Percentiles rank a stretch among this genome's conserved stretches.
phyloP scores from a whole-genome alignment of 2,888 invertebrate genomes.

The Nymphalis polychloros region DNA sequence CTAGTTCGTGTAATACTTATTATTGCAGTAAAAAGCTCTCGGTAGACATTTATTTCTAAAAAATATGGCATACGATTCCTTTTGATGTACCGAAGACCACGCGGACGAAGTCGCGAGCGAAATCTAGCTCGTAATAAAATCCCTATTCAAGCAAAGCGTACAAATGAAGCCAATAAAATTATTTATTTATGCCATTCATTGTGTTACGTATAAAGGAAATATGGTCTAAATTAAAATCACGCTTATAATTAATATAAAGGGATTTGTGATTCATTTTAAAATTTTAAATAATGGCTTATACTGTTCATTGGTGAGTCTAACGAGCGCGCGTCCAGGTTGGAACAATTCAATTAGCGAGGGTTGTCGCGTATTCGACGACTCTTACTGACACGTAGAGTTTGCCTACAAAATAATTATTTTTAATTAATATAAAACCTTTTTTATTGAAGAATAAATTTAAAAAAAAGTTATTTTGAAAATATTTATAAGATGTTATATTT shows the following conservation, averaged over 20 bases:
- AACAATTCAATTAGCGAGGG: constrained; percentile 24
- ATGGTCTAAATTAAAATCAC: constrained; percentile 31
- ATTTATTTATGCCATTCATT: not conserved
- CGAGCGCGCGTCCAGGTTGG: constrained; percentile 20
- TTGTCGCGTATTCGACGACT: constrained; percentile 7
- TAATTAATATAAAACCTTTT: no score
- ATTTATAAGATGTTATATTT: no score
- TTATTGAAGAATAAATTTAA: no score
- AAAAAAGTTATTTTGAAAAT: no score
- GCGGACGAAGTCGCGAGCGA: not conserved
- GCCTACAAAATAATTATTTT: no score
- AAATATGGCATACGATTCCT: no score
- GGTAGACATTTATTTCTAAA: no score
- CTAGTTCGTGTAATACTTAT: no score
- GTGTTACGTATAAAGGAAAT: constrained; percentile 23
- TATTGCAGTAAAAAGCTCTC: no score
- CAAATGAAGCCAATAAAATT: constrained; percentile 3
- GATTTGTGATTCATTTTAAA: constrained; percentile 10
- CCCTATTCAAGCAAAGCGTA: not conserved
- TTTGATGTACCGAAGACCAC: no score
- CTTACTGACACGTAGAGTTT: no score
- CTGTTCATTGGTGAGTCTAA: constrained; percentile 26
- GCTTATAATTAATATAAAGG: constrained; percentile 36
- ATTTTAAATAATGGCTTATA: constrained; percentile 11
- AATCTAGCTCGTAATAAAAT: not conserved